Conservation (phyloP, 2,888 invertebrate species). For the Campoletis raptor region DNA sequence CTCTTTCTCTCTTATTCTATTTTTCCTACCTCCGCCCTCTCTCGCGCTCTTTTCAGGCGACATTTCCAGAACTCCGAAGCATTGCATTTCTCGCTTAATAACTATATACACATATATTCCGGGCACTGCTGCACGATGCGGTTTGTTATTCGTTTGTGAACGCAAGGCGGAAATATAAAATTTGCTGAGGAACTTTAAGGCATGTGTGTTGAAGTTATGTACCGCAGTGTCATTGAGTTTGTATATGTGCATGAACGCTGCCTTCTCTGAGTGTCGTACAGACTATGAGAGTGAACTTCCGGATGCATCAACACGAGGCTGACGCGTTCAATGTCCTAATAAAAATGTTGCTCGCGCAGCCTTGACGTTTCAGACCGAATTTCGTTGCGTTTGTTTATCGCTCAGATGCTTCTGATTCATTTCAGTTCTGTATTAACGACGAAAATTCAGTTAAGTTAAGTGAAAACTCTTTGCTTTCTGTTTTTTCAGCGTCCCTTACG, state of each 20-base stretch:
- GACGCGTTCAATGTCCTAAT: conserved; percentile 33
- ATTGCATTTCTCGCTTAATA: conserved; percentile 11
- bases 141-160: conserved; percentile 51
- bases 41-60: conserved; percentile 9
- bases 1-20: conserved; percentile 28
- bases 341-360: conserved; percentile 38
- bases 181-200: conserved; percentile 51
- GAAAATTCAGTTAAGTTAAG: not conserved
- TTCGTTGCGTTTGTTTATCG: not conserved
- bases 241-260: not conserved
- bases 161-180: conserved; percentile 59
- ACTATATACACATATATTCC: conserved; percentile 5
- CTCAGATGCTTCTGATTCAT: not conserved
- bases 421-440: not conserved
- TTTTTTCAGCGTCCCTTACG: not conserved
- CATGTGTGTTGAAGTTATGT: conserved; percentile 14
- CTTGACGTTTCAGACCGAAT: conserved; percentile 5
- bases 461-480: not conserved
- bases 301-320: conserved; percentile 41
- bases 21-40: not conserved
- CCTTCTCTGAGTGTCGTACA: not conserved
- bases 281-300: conserved; percentile 28
- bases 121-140: conserved; percentile 5
- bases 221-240: not conserved
- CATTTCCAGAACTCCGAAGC: conserved; percentile 1